Evolutionary conservation across 1,140 invertebrate genomes (phyloP).

Genomic region (Danaus melanippus): DNA sequence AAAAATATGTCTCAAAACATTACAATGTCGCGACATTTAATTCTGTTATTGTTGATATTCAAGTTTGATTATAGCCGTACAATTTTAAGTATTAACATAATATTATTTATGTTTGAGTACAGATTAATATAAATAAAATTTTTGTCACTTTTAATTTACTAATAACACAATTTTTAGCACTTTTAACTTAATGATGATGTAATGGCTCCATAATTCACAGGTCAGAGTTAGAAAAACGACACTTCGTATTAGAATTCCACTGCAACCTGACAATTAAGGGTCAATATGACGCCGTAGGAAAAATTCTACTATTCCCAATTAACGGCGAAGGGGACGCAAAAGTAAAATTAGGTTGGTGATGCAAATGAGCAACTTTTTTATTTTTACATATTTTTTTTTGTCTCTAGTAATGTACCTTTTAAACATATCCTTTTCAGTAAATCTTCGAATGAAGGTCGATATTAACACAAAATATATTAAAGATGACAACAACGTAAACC

Average conservation of each 20-base stretch:
- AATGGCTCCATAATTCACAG: slow-evolving; percentile 19
- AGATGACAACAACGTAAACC: slow-evolving; percentile 40
- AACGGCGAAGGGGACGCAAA: slow-evolving; percentile 58
- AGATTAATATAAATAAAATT: too few species aligned
- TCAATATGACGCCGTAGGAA: slow-evolving; percentile 50
- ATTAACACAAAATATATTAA: slow-evolving; percentile 58
- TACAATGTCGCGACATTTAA: too few species aligned
- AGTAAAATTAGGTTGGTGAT: slow-evolving; percentile 51
- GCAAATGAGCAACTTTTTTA: slow-evolving; percentile 9
- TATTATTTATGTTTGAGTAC: too few species aligned
- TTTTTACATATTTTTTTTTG: background rate
- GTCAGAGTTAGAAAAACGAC: slow-evolving; percentile 52
- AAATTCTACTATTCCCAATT: slow-evolving; percentile 51
- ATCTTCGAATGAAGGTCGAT: slow-evolving; percentile 54
- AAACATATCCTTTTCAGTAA: slow-evolving; percentile 36
- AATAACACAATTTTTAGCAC: too few species aligned
- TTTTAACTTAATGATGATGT: too few species aligned
- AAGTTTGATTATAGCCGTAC: too few species aligned
- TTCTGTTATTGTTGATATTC: too few species aligned
- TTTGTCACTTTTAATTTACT: too few species aligned
- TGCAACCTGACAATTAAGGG: slow-evolving; percentile 59
- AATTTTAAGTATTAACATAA: too few species aligned
- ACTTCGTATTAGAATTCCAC: slow-evolving; percentile 52
- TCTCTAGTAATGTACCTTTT: slow-evolving; percentile 1
- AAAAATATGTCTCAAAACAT: too few species aligned